Conservation (phyloP, 2,797 vertebrate species). For the Peromyscus attwateri region DNA sequence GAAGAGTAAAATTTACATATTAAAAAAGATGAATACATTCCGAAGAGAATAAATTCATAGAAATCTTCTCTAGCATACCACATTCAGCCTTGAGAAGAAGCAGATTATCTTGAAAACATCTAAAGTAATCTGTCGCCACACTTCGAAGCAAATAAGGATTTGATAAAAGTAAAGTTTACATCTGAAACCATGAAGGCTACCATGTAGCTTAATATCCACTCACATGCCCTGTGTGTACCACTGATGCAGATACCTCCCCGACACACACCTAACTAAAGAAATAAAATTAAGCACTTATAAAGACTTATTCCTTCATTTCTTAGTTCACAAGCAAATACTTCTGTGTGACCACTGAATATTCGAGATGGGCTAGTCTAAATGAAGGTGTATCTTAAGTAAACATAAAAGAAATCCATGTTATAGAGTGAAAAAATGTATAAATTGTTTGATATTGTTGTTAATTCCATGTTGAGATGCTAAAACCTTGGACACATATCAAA, state of each 20-base stretch:
- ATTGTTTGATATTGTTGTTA: background rate
- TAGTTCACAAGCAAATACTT: background rate
- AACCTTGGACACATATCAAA: background rate
- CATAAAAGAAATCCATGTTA: background rate
- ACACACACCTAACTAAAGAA: background rate
- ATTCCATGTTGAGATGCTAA: background rate
- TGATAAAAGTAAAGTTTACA: background rate
- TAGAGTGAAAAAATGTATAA: background rate
- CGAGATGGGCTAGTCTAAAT: background rate
- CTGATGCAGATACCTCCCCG: background rate
- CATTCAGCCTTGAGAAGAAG: slow-evolving; percentile 6
- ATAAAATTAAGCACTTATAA: background rate
- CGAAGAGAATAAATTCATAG: background rate
- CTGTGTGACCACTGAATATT: background rate
- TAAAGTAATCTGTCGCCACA: background rate
- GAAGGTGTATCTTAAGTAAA: background rate
- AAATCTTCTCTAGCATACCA: background rate
- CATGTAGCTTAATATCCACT: background rate
- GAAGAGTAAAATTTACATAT: background rate
- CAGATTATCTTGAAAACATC: background rate
- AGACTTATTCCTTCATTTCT: background rate
- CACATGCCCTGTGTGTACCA: background rate
- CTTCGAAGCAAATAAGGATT: background rate
- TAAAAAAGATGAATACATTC: slow-evolving; percentile 19
- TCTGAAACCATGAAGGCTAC: slow-evolving; percentile 9